A percentile compares a stretch with the other conserved stretches of the same genome.
Conservation (phyloP, 2,888 invertebrate species). For the Drosophila suboccidentalis region DNA sequence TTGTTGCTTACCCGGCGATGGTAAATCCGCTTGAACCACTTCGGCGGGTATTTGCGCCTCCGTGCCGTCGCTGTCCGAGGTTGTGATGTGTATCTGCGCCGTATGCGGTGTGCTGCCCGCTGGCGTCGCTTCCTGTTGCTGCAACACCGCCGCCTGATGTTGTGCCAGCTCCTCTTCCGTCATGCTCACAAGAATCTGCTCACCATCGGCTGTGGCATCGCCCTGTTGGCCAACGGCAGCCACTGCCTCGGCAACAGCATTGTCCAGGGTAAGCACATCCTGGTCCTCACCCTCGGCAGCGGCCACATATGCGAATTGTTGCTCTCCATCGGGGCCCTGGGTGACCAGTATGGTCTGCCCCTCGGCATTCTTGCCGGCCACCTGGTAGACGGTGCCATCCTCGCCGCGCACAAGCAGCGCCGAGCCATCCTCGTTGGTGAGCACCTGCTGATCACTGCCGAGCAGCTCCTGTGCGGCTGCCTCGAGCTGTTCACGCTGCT, state of each 20-base stretch:
- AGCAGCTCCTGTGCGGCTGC: slow-evolving; percentile 80
- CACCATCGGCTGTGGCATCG: slow-evolving; percentile 71
- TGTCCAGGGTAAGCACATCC: slow-evolving; percentile 85
- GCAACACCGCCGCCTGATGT: slow-evolving; percentile 77
- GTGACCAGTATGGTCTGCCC: slow-evolving; percentile 92
- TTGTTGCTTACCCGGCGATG: slow-evolving; percentile 90
- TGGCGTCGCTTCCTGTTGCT: slow-evolving; percentile 47
- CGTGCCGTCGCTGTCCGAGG: slow-evolving; percentile 86
- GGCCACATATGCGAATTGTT: slow-evolving; percentile 89
- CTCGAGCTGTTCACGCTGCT: slow-evolving; percentile 76
- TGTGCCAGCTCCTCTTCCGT: slow-evolving; percentile 82
- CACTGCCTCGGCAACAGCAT: slow-evolving; percentile 85
- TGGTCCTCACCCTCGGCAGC: slow-evolving; percentile 88
- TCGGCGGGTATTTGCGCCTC: slow-evolving; percentile 94
- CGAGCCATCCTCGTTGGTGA: slow-evolving; percentile 88
- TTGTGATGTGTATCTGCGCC: slow-evolving; percentile 70
- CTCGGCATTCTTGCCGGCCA: slow-evolving; percentile 92
- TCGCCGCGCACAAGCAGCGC: slow-evolving; percentile 93
- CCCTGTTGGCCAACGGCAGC: slow-evolving; percentile 82
- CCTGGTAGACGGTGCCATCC: slow-evolving; percentile 89
- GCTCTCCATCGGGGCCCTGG: slow-evolving; percentile 91
- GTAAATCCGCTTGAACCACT: slow-evolving; percentile 93
- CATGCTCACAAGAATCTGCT: slow-evolving; percentile 84
- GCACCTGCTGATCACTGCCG: slow-evolving; percentile 83
- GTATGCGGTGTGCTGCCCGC: slow-evolving; percentile 60